A percentile compares a stretch with the other conserved stretches of the same genome.
Conservation (phyloP, 2,888 invertebrate species). For the Mayetiola destructor region DNA sequence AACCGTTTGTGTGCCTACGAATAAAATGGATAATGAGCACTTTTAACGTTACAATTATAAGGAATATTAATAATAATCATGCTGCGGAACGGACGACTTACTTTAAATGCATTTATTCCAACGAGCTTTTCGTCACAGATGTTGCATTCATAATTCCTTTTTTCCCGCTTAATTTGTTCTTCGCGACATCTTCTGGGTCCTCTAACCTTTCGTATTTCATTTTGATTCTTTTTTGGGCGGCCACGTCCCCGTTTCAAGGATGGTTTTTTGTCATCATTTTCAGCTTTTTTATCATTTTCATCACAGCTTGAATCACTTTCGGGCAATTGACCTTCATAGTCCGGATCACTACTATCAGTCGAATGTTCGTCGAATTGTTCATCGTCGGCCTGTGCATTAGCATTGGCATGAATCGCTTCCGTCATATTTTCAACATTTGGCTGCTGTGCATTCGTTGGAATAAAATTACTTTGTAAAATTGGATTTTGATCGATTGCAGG, state of each 20-base stretch:
- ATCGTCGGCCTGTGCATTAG: neutral
- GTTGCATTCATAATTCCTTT: neutral
- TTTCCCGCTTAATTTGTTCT: neutral
- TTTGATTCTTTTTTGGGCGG: neutral
- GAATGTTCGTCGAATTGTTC: neutral
- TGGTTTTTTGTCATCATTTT: neutral
- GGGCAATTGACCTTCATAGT: neutral
- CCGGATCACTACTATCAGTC: neutral
- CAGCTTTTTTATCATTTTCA: neutral
- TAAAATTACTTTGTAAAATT: neutral
- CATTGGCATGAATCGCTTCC: neutral
- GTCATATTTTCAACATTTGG: neutral
- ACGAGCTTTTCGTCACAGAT: neutral
- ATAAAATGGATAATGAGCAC: neutral
- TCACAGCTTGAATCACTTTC: neutral
- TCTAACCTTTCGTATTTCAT: neutral
- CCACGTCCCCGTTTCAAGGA: neutral
- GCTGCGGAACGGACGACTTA: neutral
- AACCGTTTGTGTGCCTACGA: neutral
- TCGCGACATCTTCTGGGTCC: neutral
- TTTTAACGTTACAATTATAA: neutral
- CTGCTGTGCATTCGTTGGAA: neutral
- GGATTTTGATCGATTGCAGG: too few species aligned
- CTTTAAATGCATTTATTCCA: neutral
- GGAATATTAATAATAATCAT: neutral